Percentiles rank a stretch among this genome's conserved stretches.
Evolutionary conservation across 1,140 invertebrate species (phyloP).

Genomic region (Stegodyphus mimosarum): DNA sequence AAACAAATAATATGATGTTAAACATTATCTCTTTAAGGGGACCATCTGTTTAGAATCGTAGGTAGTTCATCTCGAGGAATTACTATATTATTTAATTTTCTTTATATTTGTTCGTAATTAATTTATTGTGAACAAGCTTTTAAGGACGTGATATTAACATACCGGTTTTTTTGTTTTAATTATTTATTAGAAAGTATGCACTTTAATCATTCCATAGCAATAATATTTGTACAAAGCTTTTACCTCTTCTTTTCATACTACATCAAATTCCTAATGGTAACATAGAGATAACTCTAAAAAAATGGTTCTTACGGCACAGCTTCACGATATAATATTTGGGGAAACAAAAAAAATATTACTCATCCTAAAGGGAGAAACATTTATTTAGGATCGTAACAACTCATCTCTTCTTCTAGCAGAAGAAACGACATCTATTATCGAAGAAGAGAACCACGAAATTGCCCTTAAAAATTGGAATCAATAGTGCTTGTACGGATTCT

Average conservation of each 20-base stretch:
- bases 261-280: conserved; percentile 20
- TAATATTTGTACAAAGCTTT: background rate
- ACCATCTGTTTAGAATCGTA: too few species aligned
- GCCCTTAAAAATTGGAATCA: conserved; percentile 60
- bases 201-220: too few species aligned
- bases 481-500: conserved; percentile 9
- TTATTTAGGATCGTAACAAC: conserved; percentile 58
- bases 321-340: conserved; percentile 25
- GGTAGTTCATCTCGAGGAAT: too few species aligned
- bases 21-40: too few species aligned
- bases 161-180: too few species aligned
- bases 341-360: conserved; percentile 4
- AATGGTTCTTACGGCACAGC: conserved; percentile 25
- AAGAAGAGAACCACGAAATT: conserved; percentile 57
- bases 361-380: conserved; percentile 43
- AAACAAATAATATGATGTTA: too few species aligned
- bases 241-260: conserved; percentile 22
- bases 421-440: conserved; percentile 60
- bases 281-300: conserved; percentile 4
- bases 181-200: too few species aligned
- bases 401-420: conserved; percentile 41
- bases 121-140: too few species aligned
- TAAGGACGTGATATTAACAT: too few species aligned
- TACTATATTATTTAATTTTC: too few species aligned
- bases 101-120: too few species aligned